Evolutionary conservation across 2,113 vertebrate genomes (phyloP), one percentile per base, ranked within the genome.

Genomic region (Mustela lutreola): DNA sequence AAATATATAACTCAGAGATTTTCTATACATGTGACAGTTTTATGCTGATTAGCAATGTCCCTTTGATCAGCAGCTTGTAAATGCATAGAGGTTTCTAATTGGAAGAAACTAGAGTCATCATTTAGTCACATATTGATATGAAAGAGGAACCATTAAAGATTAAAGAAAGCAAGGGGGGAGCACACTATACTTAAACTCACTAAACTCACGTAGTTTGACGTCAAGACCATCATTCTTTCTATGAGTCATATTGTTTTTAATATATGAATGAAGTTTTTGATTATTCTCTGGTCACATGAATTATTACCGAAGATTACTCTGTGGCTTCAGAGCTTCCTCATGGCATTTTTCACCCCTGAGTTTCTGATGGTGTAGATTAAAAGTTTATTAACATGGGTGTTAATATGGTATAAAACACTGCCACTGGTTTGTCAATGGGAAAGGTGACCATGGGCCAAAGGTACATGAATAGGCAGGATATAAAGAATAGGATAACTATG

Each of bases 341-440:
- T 97, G 26, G 92, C 73, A 7, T 79, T 97, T 95, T 95, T 76
- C 12, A 94, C 95, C 39, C 95, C 94, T 33, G 94, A 7, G 5
- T 94, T 92, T 89, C 94, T 92, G 39, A 97, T 91, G 7, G 88
- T 92, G 11, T 95, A 95, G 63, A 95, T 95, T 42, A 95, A 89
- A 67, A 94, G 91, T 4, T 97, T 85, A 95, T 39, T 39, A 97
- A 58, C 91, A 95, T 62, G 10, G 94, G 83, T 42, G 78, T 92
- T 67, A 95, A 15, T 7, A 39, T 24, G 12, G 95, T 94, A 76
- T 81, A 95, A 92, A 95, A 67, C 22, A 95, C 78, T 56, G 97
- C 63, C 22, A 86, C 78, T 2, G 21, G 89, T 93, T 97, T 97
- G 26, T 98, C 94, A 89, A 31, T 83, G 24, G 94, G 73, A 24